Base-by-base conservation (phyloP, 2,113 vertebrate genomes). In the Meleagris gallopavo region DNA sequence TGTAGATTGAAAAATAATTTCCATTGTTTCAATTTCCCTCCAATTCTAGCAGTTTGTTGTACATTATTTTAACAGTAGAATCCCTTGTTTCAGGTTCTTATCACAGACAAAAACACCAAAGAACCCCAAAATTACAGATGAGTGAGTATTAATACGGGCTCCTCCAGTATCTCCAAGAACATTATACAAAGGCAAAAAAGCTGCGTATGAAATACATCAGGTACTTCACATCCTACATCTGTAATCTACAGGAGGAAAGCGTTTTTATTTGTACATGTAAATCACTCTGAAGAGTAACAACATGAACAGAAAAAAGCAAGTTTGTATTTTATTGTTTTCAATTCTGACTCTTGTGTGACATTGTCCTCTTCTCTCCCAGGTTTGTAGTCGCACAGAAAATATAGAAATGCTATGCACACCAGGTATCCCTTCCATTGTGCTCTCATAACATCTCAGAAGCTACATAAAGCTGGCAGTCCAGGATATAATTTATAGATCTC, bases 171-270 rank as follows among this genome's bases (percentile, higher is more conserved):
- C 11, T 60, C 21, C 40, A 81, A 71, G 45, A 24, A 36, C n/a
- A 4, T 14, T 20, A 45, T 29, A 34, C 29, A 3, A 9, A 25
- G 16, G 7, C 36, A 85, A 21, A 82, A 21, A 71, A 88, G 67
- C 2, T 14, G 15, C 15, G 3, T 36, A 5, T 19, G 36, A 86
- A 60, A 73, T 14, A 41, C 0, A n/a, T 17, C 5, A 32, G 38
- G 14, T 8, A 57, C 75, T 62, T 87, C 62, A 50, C 78, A 25
- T 8, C 21, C 40, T 43, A 2, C 60, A 15, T 43, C 34, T 77
- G 24, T 67, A 69, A 72, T 38, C 13, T 61, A 19, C 24, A 66
- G 27, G 41, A 66, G 48, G 29, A 83, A 91, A 87, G 79, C 27
- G 2, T 25, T 94, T 16, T 89, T 48, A 12, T 50, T 76, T 61